phyloP scores from a whole-genome alignment of 2,113 vertebrate genomes.

The Amblyornis subalaris region DNA sequence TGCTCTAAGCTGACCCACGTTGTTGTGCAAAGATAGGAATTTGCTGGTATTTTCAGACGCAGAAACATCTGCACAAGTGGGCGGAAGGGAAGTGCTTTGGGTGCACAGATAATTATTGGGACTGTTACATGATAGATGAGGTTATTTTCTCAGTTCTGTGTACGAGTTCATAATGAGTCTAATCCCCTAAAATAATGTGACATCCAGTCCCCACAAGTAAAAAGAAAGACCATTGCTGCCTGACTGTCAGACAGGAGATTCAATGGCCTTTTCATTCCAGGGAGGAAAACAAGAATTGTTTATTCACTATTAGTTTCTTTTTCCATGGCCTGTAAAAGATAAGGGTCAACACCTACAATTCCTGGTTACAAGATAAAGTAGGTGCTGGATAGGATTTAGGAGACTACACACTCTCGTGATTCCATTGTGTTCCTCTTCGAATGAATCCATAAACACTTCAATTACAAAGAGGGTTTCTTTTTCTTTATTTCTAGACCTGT shows the following conservation, averaged over 20 bases:
- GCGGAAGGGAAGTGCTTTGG: background rate
- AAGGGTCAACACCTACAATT: background rate
- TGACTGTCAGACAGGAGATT: background rate
- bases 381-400: background rate
- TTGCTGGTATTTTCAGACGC: background rate
- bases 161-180: background rate
- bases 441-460: background rate
- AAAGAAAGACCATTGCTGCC: background rate
- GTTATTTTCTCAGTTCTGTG: background rate
- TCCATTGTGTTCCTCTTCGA: background rate
- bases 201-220: background rate
- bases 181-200: background rate
- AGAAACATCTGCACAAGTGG: constrained; percentile 31
- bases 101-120: background rate
- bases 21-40: background rate
- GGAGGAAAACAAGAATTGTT: background rate
- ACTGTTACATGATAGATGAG: background rate
- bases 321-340: background rate
- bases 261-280: background rate
- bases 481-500: background rate
- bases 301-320: background rate
- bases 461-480: fast-evolving
- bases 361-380: background rate
- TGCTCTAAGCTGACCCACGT: background rate
- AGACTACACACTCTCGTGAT: background rate